Percentiles rank a stretch among this genome's conserved stretches.
phyloP scores from a whole-genome alignment of 2,888 invertebrate species.

The Tubulanus polymorphus region DNA sequence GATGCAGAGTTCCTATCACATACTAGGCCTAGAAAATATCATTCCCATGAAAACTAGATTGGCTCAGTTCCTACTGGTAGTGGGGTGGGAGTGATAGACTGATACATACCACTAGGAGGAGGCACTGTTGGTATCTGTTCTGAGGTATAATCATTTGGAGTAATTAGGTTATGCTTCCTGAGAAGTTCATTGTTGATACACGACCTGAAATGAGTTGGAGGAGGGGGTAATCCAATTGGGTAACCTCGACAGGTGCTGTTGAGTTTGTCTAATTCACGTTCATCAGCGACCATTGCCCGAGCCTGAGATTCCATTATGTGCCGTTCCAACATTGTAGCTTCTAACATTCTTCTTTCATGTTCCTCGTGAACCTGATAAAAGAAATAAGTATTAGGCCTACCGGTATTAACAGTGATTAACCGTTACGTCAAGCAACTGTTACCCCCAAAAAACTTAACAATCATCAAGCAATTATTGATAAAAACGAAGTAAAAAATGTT shows the following conservation, averaged over 20 bases:
- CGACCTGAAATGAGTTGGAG: conserved; percentile 40
- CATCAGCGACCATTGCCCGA: conserved; percentile 50
- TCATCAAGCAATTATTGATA: too few relatives aligned
- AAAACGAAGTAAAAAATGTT: too few relatives aligned
- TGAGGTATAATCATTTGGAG: conserved; percentile 46
- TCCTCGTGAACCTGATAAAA: conserved; percentile 41
- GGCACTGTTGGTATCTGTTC: conserved; percentile 33
- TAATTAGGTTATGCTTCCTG: conserved; percentile 40
- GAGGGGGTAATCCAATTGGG: conserved; percentile 48
- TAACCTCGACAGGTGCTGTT: conserved; percentile 32
- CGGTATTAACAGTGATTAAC: neutral
- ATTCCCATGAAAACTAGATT: too few relatives aligned
- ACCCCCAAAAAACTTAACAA: too few relatives aligned
- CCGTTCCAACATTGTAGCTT: conserved; percentile 49
- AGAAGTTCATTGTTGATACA: conserved; percentile 46
- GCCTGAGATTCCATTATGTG: conserved; percentile 53
- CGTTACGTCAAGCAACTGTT: too few relatives aligned
- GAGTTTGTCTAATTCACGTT: conserved; percentile 38
- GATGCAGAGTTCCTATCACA: too few relatives aligned
- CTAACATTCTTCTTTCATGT: conserved; percentile 44
- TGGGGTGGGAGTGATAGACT: too few relatives aligned
- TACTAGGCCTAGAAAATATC: too few relatives aligned
- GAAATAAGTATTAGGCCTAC: neutral
- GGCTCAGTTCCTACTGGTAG: too few relatives aligned
- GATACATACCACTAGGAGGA: conserved; percentile 43